Percentiles rank a stretch among this genome's conserved stretches.
phyloP scores from a whole-genome alignment of 2,888 invertebrate species.

The Seira ritae region DNA sequence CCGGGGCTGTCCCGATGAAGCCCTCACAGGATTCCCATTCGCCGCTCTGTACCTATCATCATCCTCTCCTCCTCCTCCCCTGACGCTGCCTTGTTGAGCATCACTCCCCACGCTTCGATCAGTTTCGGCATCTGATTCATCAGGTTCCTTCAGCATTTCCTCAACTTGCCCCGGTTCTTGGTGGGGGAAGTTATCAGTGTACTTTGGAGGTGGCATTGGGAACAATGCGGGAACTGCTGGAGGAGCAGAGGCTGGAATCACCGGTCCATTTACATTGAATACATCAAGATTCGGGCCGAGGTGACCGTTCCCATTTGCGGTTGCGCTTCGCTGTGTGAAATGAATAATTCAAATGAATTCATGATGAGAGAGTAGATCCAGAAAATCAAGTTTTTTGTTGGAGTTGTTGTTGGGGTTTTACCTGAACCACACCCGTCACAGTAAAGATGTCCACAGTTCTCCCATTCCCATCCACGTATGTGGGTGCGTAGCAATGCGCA shows the following conservation, averaged over 20 bases:
- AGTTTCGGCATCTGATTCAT: slow-evolving; percentile 65
- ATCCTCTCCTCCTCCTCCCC: slow-evolving; percentile 36
- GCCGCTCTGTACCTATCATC: slow-evolving; percentile 37
- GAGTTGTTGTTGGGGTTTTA: slow-evolving; percentile 20
- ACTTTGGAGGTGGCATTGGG: slow-evolving; percentile 70
- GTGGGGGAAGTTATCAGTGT: slow-evolving; percentile 71
- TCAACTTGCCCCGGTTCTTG: slow-evolving; percentile 72
- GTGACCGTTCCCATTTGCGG: slow-evolving; percentile 32
- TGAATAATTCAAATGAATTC: not conserved
- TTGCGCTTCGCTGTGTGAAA: slow-evolving; percentile 32
- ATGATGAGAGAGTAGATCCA: too few relatives aligned
- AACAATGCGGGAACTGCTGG: slow-evolving; percentile 67
- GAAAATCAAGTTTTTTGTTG: too few relatives aligned
- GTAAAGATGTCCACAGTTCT: slow-evolving; percentile 74
- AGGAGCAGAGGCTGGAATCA: slow-evolving; percentile 50
- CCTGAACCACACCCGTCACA: slow-evolving; percentile 74
- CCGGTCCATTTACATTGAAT: slow-evolving; percentile 64
- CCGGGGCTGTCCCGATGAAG: slow-evolving; percentile 43
- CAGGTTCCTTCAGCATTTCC: slow-evolving; percentile 72
- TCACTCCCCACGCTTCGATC: slow-evolving; percentile 34
- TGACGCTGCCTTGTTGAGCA: not conserved
- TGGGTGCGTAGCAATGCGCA: slow-evolving; percentile 81
- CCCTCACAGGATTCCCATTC: slow-evolving; percentile 34
- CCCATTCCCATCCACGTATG: slow-evolving; percentile 71
- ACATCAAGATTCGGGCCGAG: slow-evolving; percentile 66